Percentiles rank a stretch among this genome's conserved stretches.
Conservation (phyloP, 2,888 invertebrate genomes). For the Torymus tubicola region DNA sequence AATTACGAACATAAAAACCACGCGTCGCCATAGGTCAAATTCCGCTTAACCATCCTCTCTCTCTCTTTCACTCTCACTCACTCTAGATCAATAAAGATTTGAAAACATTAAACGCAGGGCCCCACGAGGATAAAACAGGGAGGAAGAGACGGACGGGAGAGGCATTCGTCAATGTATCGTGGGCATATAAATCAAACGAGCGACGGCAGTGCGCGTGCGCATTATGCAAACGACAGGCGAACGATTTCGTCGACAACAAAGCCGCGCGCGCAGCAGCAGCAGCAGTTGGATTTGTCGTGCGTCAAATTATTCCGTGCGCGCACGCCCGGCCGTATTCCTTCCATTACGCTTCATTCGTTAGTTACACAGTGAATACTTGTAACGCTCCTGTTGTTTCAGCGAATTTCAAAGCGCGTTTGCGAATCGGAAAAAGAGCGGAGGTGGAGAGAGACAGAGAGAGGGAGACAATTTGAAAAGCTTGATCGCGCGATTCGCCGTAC, state of each 20-base stretch:
- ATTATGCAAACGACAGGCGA: conserved; percentile 64
- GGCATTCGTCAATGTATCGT: conserved; percentile 17
- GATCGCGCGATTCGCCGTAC: no score
- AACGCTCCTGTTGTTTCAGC: neutral
- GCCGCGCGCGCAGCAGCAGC: neutral
- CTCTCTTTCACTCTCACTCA: neutral
- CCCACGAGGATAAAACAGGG: no score
- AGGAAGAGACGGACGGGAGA: no score
- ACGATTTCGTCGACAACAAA: conserved; percentile 57
- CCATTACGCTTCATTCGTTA: conserved; percentile 23
- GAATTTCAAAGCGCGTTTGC: neutral
- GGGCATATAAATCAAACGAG: conserved; percentile 31
- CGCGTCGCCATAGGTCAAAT: no score
- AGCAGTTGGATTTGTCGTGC: conserved; percentile 44
- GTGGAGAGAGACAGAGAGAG: conserved; percentile 31
- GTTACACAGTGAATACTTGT: conserved; percentile 10
- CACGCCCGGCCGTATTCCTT: conserved; percentile 37
- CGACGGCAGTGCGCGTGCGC: conserved; percentile 26
- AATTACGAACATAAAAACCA: no score
- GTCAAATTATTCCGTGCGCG: conserved; percentile 46
- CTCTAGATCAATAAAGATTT: no score
- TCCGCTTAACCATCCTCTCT: no score
- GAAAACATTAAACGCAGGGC: no score
- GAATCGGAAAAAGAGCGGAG: conserved; percentile 1
- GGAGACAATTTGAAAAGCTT: conserved; percentile 15